Conservation (phyloP, 2,888 invertebrate genomes). For the Toxonevra muliebris region DNA sequence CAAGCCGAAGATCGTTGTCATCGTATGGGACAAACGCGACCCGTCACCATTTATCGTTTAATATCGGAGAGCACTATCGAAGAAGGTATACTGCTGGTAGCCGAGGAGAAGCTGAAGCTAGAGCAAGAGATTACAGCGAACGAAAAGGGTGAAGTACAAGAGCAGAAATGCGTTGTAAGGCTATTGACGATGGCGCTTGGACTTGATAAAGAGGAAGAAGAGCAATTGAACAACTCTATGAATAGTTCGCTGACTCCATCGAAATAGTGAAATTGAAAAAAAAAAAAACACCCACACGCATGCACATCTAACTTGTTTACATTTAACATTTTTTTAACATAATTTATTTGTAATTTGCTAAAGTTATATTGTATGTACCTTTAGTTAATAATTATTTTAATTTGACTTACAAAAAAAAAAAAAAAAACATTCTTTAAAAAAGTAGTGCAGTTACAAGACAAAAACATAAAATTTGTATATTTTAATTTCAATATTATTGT, state of each 20-base stretch:
- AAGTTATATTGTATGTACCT: too few relatives aligned
- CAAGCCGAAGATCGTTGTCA: conserved; percentile 94
- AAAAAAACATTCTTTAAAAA: too few relatives aligned
- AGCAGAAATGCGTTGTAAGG: conserved; percentile 81
- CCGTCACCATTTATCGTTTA: conserved; percentile 86
- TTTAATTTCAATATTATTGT: too few relatives aligned
- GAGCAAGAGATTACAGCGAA: conserved; percentile 80
- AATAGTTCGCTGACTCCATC: conserved; percentile 49
- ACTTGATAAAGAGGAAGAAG: conserved; percentile 64
- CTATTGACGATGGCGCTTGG: conserved; percentile 82
- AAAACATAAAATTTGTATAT: too few relatives aligned
- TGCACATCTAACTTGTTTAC: too few relatives aligned
- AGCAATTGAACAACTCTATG: conserved; percentile 51
- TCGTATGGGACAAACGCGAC: conserved; percentile 80
- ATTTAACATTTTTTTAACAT: too few relatives aligned
- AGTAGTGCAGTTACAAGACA: too few relatives aligned
- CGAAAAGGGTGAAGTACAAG: conserved; percentile 71
- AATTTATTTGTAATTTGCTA: too few relatives aligned
- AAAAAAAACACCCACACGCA: too few relatives aligned
- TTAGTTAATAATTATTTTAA: too few relatives aligned
- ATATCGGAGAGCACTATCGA: conserved; percentile 89
- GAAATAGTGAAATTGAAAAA: conserved; percentile 40
- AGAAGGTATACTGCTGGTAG: conserved; percentile 90
- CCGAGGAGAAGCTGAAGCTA: conserved; percentile 88
- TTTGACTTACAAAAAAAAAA: too few relatives aligned